Conservation (phyloP, 2,888 invertebrate species). For the Drosophila ustulata region DNA sequence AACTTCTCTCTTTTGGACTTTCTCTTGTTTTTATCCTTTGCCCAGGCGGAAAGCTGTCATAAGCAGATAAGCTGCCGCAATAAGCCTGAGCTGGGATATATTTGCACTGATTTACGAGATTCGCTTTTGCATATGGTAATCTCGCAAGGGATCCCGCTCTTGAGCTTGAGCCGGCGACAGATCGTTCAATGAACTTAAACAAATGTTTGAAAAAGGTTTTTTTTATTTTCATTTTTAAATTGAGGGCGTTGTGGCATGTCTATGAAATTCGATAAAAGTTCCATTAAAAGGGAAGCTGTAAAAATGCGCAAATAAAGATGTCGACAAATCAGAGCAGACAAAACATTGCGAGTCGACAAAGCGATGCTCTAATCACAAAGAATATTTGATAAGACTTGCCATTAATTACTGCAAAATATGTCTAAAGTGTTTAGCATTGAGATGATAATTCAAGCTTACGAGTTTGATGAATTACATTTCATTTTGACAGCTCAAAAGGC, state of each 20-base stretch:
- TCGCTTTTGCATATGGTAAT: conserved; percentile 81
- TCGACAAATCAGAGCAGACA: not conserved
- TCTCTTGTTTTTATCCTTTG: conserved; percentile 1
- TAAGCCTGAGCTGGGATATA: conserved; percentile 81
- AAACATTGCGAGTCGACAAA: not conserved
- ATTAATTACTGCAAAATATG: not conserved
- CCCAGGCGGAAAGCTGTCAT: conserved; percentile 83
- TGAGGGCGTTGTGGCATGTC: conserved; percentile 2
- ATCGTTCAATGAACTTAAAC: conserved; percentile 70
- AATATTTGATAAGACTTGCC: not conserved
- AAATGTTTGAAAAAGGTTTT: conserved; percentile 3
- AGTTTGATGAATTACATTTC: not conserved
- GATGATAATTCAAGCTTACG: not conserved
- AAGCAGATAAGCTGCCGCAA: conserved; percentile 84
- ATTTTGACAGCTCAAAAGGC: not conserved
- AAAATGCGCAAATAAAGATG: conserved; percentile 4
- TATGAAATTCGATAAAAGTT: conserved; percentile 5
- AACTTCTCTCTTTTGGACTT: conserved; percentile 32
- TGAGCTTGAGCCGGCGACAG: conserved; percentile 7
- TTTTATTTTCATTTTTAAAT: not conserved
- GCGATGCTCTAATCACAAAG: not conserved
- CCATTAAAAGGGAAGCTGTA: not conserved
- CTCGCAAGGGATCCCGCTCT: conserved; percentile 61
- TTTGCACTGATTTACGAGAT: conserved; percentile 81
- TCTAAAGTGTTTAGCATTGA: not conserved